phyloP scores from a whole-genome alignment of 2,797 vertebrate species.

The Melanotaenia pygmaea region DNA sequence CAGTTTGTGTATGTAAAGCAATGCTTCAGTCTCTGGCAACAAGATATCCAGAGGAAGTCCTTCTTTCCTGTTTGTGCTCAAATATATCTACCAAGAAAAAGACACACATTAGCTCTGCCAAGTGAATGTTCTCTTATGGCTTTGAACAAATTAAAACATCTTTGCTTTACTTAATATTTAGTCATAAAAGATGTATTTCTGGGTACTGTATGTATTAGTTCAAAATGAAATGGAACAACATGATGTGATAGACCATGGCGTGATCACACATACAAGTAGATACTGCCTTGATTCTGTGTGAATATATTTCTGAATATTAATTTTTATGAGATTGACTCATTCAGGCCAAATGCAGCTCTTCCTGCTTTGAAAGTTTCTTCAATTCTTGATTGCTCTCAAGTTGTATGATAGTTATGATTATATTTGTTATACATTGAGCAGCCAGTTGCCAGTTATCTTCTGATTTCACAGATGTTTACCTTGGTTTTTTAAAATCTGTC shows the following conservation, averaged over 20 bases:
- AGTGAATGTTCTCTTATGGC: neutral
- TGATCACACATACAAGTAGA: neutral
- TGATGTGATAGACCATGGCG: neutral
- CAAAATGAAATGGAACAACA: no score
- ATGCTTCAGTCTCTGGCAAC: slow-evolving; percentile 13
- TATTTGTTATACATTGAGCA: neutral
- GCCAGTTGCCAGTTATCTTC: neutral
- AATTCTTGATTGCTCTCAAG: neutral
- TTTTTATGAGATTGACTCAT: slow-evolving; percentile 16
- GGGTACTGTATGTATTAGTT: neutral
- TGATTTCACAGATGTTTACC: neutral
- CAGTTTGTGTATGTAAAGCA: slow-evolving; percentile 26
- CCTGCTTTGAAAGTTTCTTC: neutral
- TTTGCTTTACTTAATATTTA: neutral
- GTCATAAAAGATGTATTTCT: neutral
- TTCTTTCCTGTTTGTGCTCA: slow-evolving; percentile 13
- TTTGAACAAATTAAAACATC: slow-evolving; percentile 2
- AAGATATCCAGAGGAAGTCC: slow-evolving; percentile 19
- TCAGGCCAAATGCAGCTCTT: neutral
- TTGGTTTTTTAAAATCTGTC: slow-evolving; percentile 21
- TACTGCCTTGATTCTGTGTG: neutral
- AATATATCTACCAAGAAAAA: slow-evolving; percentile 25
- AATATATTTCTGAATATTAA: slow-evolving; percentile 3
- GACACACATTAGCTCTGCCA: neutral
- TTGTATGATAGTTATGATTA: neutral